A percentile compares a stretch with the other conserved stretches of the same genome.
These are phyloP conservation scores for Cettia cetti DNA, from an alignment of 2,113 vertebrate genomes.

Conservation along the genomic window DNA sequence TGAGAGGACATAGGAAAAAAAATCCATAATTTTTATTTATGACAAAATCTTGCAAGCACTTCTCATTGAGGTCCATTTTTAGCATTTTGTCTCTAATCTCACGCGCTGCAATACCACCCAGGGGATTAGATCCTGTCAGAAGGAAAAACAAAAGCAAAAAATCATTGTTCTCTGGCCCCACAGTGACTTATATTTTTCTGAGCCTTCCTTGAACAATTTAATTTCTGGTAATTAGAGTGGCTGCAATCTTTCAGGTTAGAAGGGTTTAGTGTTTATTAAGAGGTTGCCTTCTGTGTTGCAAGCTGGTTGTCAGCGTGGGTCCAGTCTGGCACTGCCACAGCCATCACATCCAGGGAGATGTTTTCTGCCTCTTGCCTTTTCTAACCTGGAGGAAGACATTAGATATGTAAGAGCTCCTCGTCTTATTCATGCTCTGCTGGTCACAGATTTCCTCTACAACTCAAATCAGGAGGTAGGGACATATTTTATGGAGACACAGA, in stretches of 20 bases:
- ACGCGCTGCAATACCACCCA: not conserved
- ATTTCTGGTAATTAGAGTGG: constrained; percentile 55
- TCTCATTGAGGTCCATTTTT: not conserved
- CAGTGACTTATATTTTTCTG: not conserved
- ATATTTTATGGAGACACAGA: not conserved
- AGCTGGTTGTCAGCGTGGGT: constrained; percentile 52
- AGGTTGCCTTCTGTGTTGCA: constrained; percentile 51
- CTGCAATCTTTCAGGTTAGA: constrained; percentile 51
- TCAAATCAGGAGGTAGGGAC: not conserved
- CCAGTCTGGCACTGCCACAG: not conserved
- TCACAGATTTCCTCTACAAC: not conserved
- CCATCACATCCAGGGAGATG: not conserved
- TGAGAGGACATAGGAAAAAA: not conserved
- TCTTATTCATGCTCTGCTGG: not conserved
- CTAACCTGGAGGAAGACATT: not conserved
- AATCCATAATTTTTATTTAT: not conserved
- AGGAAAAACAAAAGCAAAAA: not conserved
- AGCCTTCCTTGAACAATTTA: constrained; percentile 10
- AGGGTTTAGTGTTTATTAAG: constrained; percentile 65
- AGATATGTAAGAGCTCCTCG: not conserved
- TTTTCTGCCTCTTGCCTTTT: not conserved
- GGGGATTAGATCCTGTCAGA: not conserved
- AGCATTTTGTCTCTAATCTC: not conserved
- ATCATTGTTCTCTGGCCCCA: not conserved
- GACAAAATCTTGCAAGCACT: not conserved